Base-by-base conservation (phyloP, 2,888 invertebrate genomes). In the Eupithecia exiguata region DNA sequence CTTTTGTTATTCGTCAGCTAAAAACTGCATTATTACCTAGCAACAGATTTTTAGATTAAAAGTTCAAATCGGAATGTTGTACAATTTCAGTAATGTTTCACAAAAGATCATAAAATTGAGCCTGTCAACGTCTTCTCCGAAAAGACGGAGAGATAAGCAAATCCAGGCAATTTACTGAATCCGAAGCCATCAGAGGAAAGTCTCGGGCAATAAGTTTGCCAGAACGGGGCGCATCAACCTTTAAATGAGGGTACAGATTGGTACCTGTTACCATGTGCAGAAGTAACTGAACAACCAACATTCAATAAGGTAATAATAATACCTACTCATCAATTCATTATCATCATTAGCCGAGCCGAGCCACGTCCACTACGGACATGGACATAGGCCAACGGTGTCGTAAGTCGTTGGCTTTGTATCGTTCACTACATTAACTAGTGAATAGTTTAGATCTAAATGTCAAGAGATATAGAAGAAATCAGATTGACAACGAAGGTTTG, bases 141-240 rank as follows among this genome's bases (percentile, higher is more conserved):
- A 40, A 74, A 70, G 58, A 70, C 36, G 62, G 49, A 69, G n/a
- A 69, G 65, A 75, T 63, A 72, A 67, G 67, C 49, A 63, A 65
- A 75, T 36, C 66, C 61, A 36, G 40, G 62, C 67, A 66, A 70
- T 75, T 70, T 63, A 58, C n/a, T 62, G 53, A 63, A 75, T 68
- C 58, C 70, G 35, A 72, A 72, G 43, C 35, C 58, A 75, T 72
- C 72, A 16, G 35, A 62, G 53, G 49, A 67, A 69, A 69, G 66
- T 58, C 71, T 49, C 66, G 40, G 61, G n/a, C 53, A 71, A 74
- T 72, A 75, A 62, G 30, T 75, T 72, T n/a, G 67, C 67, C 49
- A 35, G 36, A 69, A 30, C 67, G 18, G 69, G 72, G 75, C 75
- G 66, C 74, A 70, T 72, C 72, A 72, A 75, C 75, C 75, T 75